phyloP scores from a whole-genome alignment of 23 tunicate genomes.

The Halocynthia aurantium region DNA sequence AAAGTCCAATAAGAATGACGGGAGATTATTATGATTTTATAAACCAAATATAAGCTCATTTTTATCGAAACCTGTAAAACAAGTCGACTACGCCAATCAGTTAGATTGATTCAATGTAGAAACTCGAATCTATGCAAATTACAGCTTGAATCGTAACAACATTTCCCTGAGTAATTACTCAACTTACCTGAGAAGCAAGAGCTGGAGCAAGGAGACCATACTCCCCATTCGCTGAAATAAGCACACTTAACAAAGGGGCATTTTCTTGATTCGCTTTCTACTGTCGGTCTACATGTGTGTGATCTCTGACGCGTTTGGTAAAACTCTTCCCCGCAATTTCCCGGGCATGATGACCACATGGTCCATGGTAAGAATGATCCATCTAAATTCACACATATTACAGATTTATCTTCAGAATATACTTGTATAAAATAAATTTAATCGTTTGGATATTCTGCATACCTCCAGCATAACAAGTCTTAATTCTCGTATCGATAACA shows the following conservation, averaged over 20 bases:
- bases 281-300: slow-evolving; percentile 51
- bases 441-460: background rate
- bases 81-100: too few species aligned
- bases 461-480: slow-evolving; percentile 73
- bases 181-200: slow-evolving; percentile 28
- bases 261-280: slow-evolving; percentile 13
- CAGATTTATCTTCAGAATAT: too few species aligned
- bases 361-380: slow-evolving; percentile 55
- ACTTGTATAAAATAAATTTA: too few species aligned
- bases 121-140: too few species aligned
- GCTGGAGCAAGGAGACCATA: slow-evolving; percentile 73
- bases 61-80: too few species aligned
- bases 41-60: too few species aligned
- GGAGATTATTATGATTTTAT: too few species aligned
- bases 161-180: too few species aligned
- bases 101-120: too few species aligned
- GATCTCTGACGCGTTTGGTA: slow-evolving; percentile 45
- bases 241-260: slow-evolving; percentile 62
- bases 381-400: slow-evolving; percentile 13
- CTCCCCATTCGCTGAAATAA: slow-evolving; percentile 49
- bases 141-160: too few species aligned
- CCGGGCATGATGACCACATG: slow-evolving; percentile 61
- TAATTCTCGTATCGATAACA: slow-evolving; percentile 36
- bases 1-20: too few species aligned
- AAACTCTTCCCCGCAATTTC: slow-evolving; percentile 50